Evolutionary conservation across 2,797 vertebrate species (phyloP).

Genomic region (Staurois parvus): DNA sequence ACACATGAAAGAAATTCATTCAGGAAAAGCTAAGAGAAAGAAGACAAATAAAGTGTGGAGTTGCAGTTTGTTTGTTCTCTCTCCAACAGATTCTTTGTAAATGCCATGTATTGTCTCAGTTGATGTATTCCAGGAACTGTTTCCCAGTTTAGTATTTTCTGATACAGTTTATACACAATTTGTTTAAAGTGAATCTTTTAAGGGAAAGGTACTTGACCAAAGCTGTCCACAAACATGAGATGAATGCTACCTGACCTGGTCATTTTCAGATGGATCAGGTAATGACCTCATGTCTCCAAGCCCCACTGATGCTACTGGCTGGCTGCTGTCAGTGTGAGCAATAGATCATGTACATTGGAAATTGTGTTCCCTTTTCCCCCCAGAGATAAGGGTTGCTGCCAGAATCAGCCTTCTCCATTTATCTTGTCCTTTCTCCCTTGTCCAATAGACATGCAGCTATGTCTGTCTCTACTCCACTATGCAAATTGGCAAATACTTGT

Average conservation of each 20-base stretch:
- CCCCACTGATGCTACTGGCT: neutral
- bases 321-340: neutral
- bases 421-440: neutral
- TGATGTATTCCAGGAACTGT: slow-evolving; percentile 1
- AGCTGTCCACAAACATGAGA: neutral
- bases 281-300: neutral
- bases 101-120: slow-evolving; percentile 1
- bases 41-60: neutral
- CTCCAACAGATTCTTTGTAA: neutral
- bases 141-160: neutral
- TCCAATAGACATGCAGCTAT: too few relatives aligned
- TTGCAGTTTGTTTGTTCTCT: slow-evolving; percentile 1
- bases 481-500: too few relatives aligned
- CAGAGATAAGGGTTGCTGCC: neutral
- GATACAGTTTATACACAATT: neutral
- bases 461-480: too few relatives aligned
- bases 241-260: neutral
- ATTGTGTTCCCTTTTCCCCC: neutral
- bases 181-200: neutral
- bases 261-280: neutral
- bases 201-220: neutral
- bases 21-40: neutral
- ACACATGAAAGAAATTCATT: neutral
- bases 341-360: neutral
- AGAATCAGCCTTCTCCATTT: neutral